Evolutionary conservation across 2,797 vertebrate genomes (phyloP).

Genomic region (Falco peregrinus): DNA sequence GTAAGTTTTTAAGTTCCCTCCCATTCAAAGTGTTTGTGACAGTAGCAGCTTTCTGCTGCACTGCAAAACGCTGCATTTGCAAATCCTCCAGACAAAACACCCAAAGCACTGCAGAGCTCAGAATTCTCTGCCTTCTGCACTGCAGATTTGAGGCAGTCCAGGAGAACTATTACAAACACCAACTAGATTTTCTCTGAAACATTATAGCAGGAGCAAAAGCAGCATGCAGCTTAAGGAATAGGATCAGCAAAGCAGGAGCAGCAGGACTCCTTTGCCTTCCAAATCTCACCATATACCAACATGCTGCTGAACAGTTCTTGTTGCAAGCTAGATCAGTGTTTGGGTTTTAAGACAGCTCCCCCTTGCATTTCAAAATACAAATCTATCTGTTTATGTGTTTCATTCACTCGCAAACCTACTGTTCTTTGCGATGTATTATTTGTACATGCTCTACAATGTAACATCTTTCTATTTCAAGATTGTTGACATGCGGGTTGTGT

Average conservation of each 20-base stretch:
- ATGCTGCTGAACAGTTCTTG: neutral
- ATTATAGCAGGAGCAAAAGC: neutral
- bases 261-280: neutral
- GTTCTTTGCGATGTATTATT: neutral
- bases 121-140: neutral
- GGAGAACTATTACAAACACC: neutral
- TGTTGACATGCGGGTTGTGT: neutral
- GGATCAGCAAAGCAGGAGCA: neutral
- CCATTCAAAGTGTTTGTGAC: neutral
- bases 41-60: neutral
- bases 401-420: neutral
- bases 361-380: neutral
- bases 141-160: neutral
- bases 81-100: neutral
- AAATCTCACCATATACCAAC: neutral
- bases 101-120: neutral
- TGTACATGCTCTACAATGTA: neutral
- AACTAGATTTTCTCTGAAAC: neutral
- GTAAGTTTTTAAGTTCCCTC: rapidly evolving
- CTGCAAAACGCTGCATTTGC: neutral
- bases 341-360: neutral
- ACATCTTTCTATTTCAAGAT: neutral
- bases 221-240: neutral
- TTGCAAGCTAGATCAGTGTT: neutral
- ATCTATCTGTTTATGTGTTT: neutral